phyloP scores from a whole-genome alignment of 1,140 invertebrate genomes.

The Augochlora pura region DNA sequence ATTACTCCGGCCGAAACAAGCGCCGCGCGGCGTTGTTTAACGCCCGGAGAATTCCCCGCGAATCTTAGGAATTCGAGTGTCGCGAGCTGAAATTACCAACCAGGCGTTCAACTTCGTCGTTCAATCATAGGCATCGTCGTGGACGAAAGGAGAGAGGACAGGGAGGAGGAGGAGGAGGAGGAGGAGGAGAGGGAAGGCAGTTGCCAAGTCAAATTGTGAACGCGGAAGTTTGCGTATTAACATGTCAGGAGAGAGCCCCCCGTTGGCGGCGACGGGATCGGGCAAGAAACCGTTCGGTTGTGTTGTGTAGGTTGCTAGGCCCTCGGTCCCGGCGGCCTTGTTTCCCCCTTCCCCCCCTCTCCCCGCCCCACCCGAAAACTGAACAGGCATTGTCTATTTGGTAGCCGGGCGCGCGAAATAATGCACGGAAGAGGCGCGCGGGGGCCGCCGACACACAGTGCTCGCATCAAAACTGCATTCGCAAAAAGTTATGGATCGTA shows the following conservation, averaged over 20 bases:
- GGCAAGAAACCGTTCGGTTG: neutral
- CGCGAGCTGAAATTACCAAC: constrained; percentile 7
- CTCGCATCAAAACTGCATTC: constrained; percentile 9
- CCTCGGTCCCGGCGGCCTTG: too few species aligned
- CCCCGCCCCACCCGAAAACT: too few species aligned
- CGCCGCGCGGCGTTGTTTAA: neutral
- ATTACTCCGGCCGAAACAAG: constrained; percentile 11
- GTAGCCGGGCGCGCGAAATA: neutral
- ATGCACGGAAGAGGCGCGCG: neutral
- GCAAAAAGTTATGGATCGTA: neutral
- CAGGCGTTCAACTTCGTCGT: neutral
- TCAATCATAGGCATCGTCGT: neutral
- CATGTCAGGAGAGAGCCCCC: neutral
- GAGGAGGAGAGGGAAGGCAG: too few species aligned
- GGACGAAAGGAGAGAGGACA: too few species aligned
- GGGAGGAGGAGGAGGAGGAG: too few species aligned
- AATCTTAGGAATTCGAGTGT: constrained; percentile 13
- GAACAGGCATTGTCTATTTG: neutral
- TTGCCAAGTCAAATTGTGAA: constrained; percentile 15
- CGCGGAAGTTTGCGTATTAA: neutral
- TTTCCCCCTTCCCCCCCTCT: too few species aligned
- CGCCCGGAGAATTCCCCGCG: constrained; percentile 10
- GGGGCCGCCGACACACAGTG: too few species aligned
- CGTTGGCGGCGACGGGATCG: neutral
- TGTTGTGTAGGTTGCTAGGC: too few species aligned